These are phyloP conservation scores for Mantis religiosa DNA, from an alignment of 2,888 invertebrate species.

Conservation along the genomic window DNA sequence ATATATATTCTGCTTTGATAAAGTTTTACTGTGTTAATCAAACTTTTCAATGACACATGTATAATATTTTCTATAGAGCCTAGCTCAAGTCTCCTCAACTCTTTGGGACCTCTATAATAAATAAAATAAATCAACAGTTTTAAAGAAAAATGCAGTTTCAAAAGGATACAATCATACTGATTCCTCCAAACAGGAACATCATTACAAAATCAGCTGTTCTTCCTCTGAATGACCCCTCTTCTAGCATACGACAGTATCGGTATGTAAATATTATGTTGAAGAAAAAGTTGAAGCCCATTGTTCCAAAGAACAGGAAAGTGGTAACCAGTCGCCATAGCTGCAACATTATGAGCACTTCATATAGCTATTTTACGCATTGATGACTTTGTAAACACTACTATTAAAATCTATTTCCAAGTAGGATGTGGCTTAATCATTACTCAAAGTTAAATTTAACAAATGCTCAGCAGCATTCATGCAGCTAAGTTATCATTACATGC, in stretches of 20 bases:
- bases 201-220: conserved; percentile 96
- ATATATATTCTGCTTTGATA: too few relatives aligned
- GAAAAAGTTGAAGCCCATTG: conserved; percentile 96
- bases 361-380: neutral
- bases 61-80: neutral
- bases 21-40: too few relatives aligned
- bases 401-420: too few relatives aligned
- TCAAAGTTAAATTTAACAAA: too few relatives aligned
- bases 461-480: too few relatives aligned
- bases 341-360: conserved; percentile 25
- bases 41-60: too few relatives aligned
- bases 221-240: conserved; percentile 95
- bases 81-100: neutral
- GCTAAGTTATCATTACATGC: too few relatives aligned
- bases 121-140: too few relatives aligned
- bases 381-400: too few relatives aligned
- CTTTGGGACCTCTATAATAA: neutral
- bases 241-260: conserved; percentile 97
- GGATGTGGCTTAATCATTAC: too few relatives aligned
- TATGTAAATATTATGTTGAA: conserved; percentile 99
- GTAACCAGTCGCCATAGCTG: conserved; percentile 94
- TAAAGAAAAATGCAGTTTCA: neutral
- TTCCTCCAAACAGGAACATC: conserved; percentile 94
- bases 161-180: conserved; percentile 90
- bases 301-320: conserved; percentile 97